Evolutionary conservation across 2,797 vertebrate species (phyloP).

Genomic region (Thripadectes ignobilis): DNA sequence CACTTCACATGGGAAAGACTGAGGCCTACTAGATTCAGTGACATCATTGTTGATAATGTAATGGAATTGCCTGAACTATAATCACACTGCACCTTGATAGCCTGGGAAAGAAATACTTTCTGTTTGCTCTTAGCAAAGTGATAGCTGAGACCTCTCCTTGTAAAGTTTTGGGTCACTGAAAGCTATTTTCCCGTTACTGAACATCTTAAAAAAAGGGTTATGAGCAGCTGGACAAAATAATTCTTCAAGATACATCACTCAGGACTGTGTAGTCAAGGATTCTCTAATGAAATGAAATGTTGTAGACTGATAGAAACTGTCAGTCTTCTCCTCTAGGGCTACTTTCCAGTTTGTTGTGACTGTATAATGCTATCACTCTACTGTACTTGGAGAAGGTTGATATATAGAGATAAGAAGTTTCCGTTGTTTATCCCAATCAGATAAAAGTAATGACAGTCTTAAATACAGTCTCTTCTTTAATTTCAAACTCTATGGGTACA

Average conservation of each 20-base stretch:
- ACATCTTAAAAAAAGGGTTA: neutral
- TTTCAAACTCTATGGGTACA: neutral
- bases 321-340: neutral
- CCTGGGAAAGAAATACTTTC: neutral
- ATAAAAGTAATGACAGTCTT: constrained; percentile 13
- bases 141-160: neutral
- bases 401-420: constrained; percentile 22
- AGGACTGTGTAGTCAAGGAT: neutral
- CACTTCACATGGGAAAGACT: neutral
- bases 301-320: neutral
- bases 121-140: constrained; percentile 3
- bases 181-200: neutral
- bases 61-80: constrained; percentile 1
- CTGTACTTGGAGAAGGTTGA: neutral
- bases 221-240: neutral
- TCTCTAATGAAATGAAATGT: neutral
- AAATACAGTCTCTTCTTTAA: neutral
- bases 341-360: neutral
- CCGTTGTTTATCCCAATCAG: neutral
- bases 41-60: neutral
- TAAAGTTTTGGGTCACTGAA: neutral
- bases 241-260: neutral
- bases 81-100: neutral
- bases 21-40: neutral
- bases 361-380: neutral